Conservation (phyloP, 2,797 vertebrate genomes). For the Falco concolor region DNA sequence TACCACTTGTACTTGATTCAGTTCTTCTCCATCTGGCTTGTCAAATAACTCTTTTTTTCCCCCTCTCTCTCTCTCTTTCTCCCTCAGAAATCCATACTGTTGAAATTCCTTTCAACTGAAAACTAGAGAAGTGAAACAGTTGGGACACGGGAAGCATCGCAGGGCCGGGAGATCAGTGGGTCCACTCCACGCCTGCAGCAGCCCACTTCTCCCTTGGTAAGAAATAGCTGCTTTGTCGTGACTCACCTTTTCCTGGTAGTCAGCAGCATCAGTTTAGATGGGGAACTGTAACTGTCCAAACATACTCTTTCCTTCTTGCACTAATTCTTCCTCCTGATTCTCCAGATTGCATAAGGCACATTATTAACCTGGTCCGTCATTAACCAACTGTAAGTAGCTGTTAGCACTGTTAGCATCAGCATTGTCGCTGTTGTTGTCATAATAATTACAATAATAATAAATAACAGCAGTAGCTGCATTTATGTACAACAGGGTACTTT, state of each 20-base stretch:
- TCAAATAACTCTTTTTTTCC: neutral
- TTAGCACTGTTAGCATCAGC: neutral
- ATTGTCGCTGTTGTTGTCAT: neutral
- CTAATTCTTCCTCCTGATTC: neutral
- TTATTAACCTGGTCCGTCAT: neutral
- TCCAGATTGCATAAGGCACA: neutral
- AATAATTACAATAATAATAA: neutral
- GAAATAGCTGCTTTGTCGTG: neutral
- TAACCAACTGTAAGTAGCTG: neutral
- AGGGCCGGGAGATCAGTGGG: neutral
- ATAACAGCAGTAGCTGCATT: neutral
- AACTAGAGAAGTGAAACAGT: neutral
- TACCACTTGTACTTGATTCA: conserved; percentile 80
- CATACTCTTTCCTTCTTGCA: neutral
- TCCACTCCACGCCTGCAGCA: neutral
- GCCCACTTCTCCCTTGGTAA: conserved; percentile 18
- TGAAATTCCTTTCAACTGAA: conserved; percentile 22
- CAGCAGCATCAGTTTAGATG: neutral
- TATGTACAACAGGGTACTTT: neutral
- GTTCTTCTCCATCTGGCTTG: conserved; percentile 73
- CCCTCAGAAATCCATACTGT: conserved; percentile 3
- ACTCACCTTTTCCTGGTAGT: conserved; percentile 38
- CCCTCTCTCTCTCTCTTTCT: neutral
- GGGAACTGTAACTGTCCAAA: neutral
- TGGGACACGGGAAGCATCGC: neutral